Evolutionary conservation across 2,888 invertebrate species (phyloP).

Genomic region (Chymomyza fuscimana): DNA sequence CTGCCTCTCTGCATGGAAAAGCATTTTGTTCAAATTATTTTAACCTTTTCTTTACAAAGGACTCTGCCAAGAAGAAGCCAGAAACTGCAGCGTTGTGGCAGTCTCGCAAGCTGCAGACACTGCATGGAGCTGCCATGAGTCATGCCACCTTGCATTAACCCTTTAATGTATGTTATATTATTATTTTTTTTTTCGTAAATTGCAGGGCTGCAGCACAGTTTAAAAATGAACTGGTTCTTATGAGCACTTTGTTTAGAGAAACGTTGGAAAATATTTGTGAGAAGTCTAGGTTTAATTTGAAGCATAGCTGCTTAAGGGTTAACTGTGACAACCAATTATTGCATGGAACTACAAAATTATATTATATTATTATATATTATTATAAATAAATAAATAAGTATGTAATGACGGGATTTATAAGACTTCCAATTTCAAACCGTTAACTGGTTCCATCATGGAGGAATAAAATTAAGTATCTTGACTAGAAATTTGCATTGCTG

Average conservation of each 20-base stretch:
- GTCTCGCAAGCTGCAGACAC: slow-evolving; percentile 10
- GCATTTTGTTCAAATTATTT: slow-evolving; percentile 51
- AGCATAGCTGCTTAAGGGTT: no score
- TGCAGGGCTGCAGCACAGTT: background rate
- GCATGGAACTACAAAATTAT: no score
- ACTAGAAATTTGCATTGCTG: no score
- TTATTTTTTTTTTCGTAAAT: background rate
- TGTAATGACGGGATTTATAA: no score
- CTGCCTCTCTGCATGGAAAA: background rate
- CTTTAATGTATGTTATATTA: slow-evolving; percentile 21
- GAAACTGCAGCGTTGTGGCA: slow-evolving; percentile 15
- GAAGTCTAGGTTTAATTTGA: no score
- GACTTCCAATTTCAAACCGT: no score
- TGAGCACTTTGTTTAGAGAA: background rate
- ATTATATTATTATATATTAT: no score
- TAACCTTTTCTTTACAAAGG: slow-evolving; percentile 19
- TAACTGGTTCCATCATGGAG: no score
- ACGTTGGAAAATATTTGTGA: no score
- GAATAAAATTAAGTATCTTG: no score
- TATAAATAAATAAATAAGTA: no score
- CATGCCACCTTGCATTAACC: slow-evolving; percentile 28
- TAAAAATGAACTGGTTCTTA: background rate
- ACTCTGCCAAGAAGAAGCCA: slow-evolving; percentile 7
- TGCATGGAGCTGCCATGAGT: slow-evolving; percentile 23
- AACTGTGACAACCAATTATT: no score